Conservation (phyloP, 2,888 invertebrate genomes). For the Acleris holmiana region DNA sequence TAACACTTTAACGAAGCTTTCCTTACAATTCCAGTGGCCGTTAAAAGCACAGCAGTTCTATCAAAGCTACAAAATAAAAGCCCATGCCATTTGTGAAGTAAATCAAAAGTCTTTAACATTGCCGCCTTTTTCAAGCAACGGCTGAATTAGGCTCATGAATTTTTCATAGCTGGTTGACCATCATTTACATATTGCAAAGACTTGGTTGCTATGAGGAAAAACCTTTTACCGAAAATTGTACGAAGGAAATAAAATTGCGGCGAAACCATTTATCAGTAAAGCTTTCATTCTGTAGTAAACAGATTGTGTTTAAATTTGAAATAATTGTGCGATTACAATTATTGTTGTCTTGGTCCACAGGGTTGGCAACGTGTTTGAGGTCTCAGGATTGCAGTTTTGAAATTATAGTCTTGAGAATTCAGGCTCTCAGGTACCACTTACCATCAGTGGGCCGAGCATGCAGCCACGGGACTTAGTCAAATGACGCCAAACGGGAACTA, state of each 20-base stretch:
- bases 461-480: too few relatives aligned
- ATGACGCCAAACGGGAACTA: too few relatives aligned
- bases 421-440: too few relatives aligned
- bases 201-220: slow-evolving; percentile 9
- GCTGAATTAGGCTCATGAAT: slow-evolving; percentile 58
- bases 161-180: slow-evolving; percentile 55
- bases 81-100: background rate
- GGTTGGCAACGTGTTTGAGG: too few relatives aligned
- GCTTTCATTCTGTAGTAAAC: background rate
- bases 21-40: too few relatives aligned
- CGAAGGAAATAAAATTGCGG: slow-evolving; percentile 20
- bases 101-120: slow-evolving; percentile 45
- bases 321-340: background rate
- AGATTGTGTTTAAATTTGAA: slow-evolving; percentile 4
- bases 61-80: too few relatives aligned
- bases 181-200: slow-evolving; percentile 54
- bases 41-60: too few relatives aligned
- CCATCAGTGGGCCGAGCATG: too few relatives aligned
- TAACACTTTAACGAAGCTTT: too few relatives aligned
- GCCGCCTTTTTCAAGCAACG: slow-evolving; percentile 46
- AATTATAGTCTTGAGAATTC: too few relatives aligned
- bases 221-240: slow-evolving; percentile 29
- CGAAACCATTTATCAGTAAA: slow-evolving; percentile 8
- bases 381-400: too few relatives aligned
- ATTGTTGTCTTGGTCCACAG: too few relatives aligned